Evolutionary conservation across 2,888 invertebrate genomes (phyloP), one percentile per base, ranked within the genome.

Genomic region (Teleiodes luculella): DNA sequence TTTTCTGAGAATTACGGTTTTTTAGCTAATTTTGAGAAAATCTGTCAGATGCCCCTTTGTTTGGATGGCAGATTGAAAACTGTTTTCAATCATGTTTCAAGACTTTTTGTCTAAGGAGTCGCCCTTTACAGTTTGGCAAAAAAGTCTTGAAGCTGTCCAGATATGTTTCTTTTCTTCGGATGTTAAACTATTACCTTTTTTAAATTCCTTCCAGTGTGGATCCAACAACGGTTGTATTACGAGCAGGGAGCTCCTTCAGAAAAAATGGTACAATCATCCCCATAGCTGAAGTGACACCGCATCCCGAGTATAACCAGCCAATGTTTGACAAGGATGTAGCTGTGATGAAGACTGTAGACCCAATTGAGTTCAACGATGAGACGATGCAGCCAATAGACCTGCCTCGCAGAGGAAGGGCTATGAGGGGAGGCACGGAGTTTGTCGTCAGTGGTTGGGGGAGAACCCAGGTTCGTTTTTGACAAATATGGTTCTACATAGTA

Each of bases 391-490:
- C 86, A 0, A 74, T 87, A 20, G 59, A 63, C 0, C 57, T 88
- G 30, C 78, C 87, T 0, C 54, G 67, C 0, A 62, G 57, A 11
- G 65, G 65, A 0, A 66, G 78, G 7, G 45, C 62, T 0, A 63
- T 85, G 62, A 60, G 35, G 0, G 78, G 78, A 0, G 71, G 74
- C 0, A 70, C 72, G 0, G 62, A 65, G 0, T 70, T 83, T 0
- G 56, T 67, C 33, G 86, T 87, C 51, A 84, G 86, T 55, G 88
- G 88, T 0, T 88, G 88, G 88, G 88, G 88, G 0, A 72, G 84
- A 16, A 79, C 75, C 3, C 58, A 73, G 76, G 88, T 86, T 14
- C 16, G 37, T 37, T 14, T 37, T 13, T 37, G 13, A 5, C 14
- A 16, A 14, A 37, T 16, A 1, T 35, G 4, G 0, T 35, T 5